A percentile compares a stretch with the other conserved stretches of the same genome.
These are phyloP conservation scores for Tromatobia lineatoria DNA, from an alignment of 2,888 invertebrate species.

Conservation along the genomic window DNA sequence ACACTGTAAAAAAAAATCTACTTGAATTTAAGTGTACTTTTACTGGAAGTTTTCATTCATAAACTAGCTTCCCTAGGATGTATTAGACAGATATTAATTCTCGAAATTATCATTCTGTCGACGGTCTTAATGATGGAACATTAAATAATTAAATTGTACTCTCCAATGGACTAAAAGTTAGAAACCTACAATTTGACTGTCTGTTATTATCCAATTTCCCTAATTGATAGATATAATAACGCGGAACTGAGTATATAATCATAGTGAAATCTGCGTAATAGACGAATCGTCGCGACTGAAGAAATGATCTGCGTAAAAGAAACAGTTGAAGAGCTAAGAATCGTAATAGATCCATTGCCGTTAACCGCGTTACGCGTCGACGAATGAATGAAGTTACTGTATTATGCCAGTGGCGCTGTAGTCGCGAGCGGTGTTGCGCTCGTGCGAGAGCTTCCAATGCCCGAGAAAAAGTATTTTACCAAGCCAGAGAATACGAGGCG, in stretches of 20 bases:
- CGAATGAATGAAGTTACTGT: constrained; percentile 79
- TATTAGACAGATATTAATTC: too few species aligned
- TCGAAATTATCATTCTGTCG: too few species aligned
- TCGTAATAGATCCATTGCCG: constrained; percentile 67
- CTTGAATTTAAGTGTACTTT: too few species aligned
- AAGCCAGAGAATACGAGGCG: constrained; percentile 24
- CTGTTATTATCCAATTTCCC: not conserved
- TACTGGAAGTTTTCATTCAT: too few species aligned
- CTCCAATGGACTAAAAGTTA: too few species aligned
- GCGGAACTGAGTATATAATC: constrained; percentile 6
- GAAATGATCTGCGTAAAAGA: constrained; percentile 66
- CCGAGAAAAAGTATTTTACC: constrained; percentile 35
- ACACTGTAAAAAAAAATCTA: too few species aligned
- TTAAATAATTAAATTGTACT: too few species aligned
- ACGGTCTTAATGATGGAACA: too few species aligned
- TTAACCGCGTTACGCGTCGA: constrained; percentile 73
- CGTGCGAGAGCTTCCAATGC: constrained; percentile 15
- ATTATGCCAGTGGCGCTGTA: constrained; percentile 61
- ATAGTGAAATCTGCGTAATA: constrained; percentile 37
- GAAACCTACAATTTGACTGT: not conserved
- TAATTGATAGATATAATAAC: not conserved
- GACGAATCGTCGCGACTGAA: constrained; percentile 52
- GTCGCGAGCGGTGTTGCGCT: constrained; percentile 40
- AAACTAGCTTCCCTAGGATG: too few species aligned
- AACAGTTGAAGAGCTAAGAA: constrained; percentile 66